Conservation (phyloP, 2,113 vertebrate species). For the Paracanthobrama guichenoti region DNA sequence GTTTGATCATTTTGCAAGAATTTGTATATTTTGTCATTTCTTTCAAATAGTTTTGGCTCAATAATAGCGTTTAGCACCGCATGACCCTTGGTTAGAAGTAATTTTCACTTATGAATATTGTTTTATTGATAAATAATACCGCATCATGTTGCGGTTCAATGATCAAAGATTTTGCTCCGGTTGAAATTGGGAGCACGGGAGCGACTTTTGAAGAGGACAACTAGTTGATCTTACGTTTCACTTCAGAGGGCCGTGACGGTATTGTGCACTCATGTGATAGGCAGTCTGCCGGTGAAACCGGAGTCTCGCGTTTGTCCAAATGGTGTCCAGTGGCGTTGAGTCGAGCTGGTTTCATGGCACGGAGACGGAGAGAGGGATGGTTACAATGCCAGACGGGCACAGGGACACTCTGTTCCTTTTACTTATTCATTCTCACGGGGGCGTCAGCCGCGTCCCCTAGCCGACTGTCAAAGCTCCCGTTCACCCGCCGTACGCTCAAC, state of each 20-base stretch:
- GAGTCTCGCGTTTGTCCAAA: slow-evolving; percentile 48
- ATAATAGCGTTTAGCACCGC: not conserved
- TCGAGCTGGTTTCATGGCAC: slow-evolving; percentile 48
- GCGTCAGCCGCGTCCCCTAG: slow-evolving; percentile 30
- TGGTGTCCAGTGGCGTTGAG: slow-evolving; percentile 50
- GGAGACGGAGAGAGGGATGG: slow-evolving; percentile 55
- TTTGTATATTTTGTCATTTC: not conserved
- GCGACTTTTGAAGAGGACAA: not conserved
- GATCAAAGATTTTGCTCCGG: not conserved
- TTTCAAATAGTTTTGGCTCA: not conserved
- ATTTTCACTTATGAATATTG: not conserved
- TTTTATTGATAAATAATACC: not conserved
- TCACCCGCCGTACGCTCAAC: slow-evolving; percentile 15
- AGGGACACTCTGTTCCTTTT: slow-evolving; percentile 67
- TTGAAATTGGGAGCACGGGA: not conserved
- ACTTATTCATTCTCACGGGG: slow-evolving; percentile 65
- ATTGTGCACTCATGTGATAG: slow-evolving; percentile 20
- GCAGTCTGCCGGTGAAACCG: slow-evolving; percentile 50
- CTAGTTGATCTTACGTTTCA: slow-evolving; percentile 29
- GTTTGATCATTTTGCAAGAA: not conserved
- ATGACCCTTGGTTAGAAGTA: not conserved
- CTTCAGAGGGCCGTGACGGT: slow-evolving; percentile 4
- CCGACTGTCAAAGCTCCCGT: slow-evolving; percentile 30
- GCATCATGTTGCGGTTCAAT: not conserved
- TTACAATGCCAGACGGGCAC: slow-evolving; percentile 59